Base-by-base conservation (phyloP, 2,797 vertebrate species). In the Eospalax fontanierii region DNA sequence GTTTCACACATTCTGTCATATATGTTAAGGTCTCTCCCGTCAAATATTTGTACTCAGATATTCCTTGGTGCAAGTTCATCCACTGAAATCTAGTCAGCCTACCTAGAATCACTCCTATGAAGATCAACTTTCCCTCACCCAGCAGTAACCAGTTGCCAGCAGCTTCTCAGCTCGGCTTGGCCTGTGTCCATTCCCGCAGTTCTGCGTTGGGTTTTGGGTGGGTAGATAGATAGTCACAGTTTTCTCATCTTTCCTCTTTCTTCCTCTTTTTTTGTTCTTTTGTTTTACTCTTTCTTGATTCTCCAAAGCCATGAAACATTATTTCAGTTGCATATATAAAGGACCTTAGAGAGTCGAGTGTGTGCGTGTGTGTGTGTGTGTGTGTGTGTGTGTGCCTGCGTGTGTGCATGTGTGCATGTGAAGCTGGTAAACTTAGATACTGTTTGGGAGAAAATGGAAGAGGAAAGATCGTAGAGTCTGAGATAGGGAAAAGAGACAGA, bases 381-480 rank as follows among this genome's bases (percentile, higher is more conserved):
- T 54, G 61, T 22, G 57, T 86, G 68, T 88, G 35, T 12, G 46
- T 78, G 28, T 54, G 28, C 50, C 43, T 33, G 26, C 6, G 38
- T 28, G 50, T 35, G 50, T 26, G n/a, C 38, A 46, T 54, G 74
- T 54, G 61, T 22, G 57, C 59, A 50, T 54, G 6, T 86, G 22
- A 92, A 96, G 90, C 61, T 81, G 66, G 18, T 59, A 57, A 22
- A 78, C 21, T 93, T 30, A 24, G 63, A 78, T 50, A 38, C 18
- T 30, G 2, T 54, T 87, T 22, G 66, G 30, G n/a, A 80, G 63
- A 65, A 70, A 80, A 89, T 80, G 50, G 76, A 89, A 40, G 79
- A 78, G 65, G 73, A 95, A 50, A 80, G 40, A 76, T 30, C 59
- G 82, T 61, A 30, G 35, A 86, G 63, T 15, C 15, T 14, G 57